Conservation (phyloP, 2,113 vertebrate species). For the Dipodomys merriami region DNA sequence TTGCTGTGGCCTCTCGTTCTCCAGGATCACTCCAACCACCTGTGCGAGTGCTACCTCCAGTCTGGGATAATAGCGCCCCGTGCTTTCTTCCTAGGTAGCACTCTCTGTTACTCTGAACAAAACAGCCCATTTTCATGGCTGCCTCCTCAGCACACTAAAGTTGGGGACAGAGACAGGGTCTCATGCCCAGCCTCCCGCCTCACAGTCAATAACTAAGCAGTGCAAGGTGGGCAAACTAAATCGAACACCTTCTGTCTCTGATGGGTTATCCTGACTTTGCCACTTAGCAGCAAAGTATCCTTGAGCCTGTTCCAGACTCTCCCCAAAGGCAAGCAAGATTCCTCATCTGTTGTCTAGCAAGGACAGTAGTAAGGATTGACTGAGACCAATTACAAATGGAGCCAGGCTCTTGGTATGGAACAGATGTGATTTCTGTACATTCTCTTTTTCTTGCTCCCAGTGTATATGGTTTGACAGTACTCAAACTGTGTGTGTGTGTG, state of each 20-base stretch:
- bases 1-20: neutral
- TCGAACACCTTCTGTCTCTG: neutral
- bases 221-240: neutral
- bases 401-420: neutral
- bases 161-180: neutral
- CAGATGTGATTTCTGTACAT: neutral
- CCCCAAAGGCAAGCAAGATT: neutral
- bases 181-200: neutral
- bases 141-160: neutral
- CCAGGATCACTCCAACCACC: neutral
- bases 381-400: neutral
- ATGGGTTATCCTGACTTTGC: neutral
- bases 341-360: conserved; percentile 10
- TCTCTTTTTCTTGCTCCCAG: neutral
- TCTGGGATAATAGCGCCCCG: neutral
- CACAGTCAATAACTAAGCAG: neutral
- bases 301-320: conserved; percentile 5
- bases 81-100: neutral
- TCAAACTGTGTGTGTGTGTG: too few species aligned
- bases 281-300: neutral
- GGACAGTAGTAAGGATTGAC: neutral
- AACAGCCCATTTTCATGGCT: neutral
- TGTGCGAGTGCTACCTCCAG: neutral
- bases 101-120: neutral
- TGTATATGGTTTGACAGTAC: neutral